phyloP scores from a whole-genome alignment of 1,140 invertebrate genomes.

The Drosophila willistoni region DNA sequence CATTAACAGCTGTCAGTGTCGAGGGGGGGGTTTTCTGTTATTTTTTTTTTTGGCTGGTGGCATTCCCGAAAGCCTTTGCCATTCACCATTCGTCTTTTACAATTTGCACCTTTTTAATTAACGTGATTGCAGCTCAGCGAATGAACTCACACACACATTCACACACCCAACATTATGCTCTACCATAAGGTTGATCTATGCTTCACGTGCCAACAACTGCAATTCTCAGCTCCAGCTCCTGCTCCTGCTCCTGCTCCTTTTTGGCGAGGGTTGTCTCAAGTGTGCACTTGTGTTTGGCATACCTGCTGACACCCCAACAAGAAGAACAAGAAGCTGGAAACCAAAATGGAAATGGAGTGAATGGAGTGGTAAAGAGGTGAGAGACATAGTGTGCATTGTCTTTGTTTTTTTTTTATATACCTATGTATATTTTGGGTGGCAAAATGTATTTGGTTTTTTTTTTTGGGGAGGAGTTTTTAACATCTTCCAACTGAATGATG shows the following conservation, averaged over 20 bases:
- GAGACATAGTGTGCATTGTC: background rate
- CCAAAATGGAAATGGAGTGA: background rate
- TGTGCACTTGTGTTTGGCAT: conserved; percentile 68
- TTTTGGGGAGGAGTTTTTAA: conserved; percentile 11
- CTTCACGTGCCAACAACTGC: conserved; percentile 76
- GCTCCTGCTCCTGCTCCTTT: conserved; percentile 21
- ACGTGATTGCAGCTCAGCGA: conserved; percentile 81
- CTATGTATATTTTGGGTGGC: conserved; percentile 15
- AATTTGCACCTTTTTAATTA: conserved; percentile 83
- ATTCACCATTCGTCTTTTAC: conserved; percentile 64
- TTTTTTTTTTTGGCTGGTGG: conserved; percentile 25
- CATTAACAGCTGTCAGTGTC: conserved; percentile 81
- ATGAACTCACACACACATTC: conserved; percentile 37
- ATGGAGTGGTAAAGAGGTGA: background rate
- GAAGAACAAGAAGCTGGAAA: conserved; percentile 26
- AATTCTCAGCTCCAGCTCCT: conserved; percentile 39
- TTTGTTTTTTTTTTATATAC: conserved; percentile 45
- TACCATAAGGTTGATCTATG: conserved; percentile 70
- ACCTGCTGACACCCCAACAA: conserved; percentile 39
- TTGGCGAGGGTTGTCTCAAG: conserved; percentile 59
- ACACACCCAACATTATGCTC: background rate
- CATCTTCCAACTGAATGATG: conserved; percentile 77
- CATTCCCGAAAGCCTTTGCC: conserved; percentile 54
- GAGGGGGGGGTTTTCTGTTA: background rate
- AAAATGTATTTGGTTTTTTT: conserved; percentile 42